Evolutionary conservation across 2,888 invertebrate genomes (phyloP).

Genomic region (Dione vanillae): DNA sequence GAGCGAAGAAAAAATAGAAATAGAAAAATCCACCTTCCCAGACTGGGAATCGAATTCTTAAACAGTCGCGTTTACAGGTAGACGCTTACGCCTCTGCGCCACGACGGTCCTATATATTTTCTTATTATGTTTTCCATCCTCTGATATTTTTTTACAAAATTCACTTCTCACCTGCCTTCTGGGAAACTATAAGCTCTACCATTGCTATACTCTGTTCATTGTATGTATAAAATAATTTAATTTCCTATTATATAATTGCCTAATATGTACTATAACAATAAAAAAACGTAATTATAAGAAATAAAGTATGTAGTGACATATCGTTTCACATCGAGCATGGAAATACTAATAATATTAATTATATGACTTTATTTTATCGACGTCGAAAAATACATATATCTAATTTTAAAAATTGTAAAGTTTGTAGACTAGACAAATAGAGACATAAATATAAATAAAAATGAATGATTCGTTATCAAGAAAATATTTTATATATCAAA

Average conservation of each 20-base stretch:
- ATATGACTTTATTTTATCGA: slow-evolving; percentile 37
- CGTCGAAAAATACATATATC: background rate
- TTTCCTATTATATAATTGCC: slow-evolving; percentile 41
- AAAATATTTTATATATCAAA: too few species aligned
- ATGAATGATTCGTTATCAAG: too few species aligned
- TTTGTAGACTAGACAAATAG: background rate
- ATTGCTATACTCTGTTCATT: slow-evolving; percentile 75
- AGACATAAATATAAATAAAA: background rate
- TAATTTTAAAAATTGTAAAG: background rate
- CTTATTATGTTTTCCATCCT: too few species aligned
- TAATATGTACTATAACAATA: slow-evolving; percentile 40
- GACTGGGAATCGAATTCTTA: too few species aligned
- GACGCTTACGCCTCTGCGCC: too few species aligned
- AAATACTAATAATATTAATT: slow-evolving; percentile 62
- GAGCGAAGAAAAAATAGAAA: too few species aligned
- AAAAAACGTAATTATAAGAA: slow-evolving; percentile 10
- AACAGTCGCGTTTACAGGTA: too few species aligned
- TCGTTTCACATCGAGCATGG: slow-evolving; percentile 55
- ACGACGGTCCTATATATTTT: too few species aligned
- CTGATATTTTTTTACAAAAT: slow-evolving; percentile 93
- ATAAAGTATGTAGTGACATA: slow-evolving; percentile 37
- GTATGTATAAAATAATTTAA: slow-evolving; percentile 55
- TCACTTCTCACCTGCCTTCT: slow-evolving; percentile 95
- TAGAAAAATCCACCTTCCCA: too few species aligned
- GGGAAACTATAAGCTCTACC: slow-evolving; percentile 92